These are phyloP conservation scores for Orthonychiurus folsomi DNA, from an alignment of 2,888 invertebrate genomes.

Conservation along the genomic window DNA sequence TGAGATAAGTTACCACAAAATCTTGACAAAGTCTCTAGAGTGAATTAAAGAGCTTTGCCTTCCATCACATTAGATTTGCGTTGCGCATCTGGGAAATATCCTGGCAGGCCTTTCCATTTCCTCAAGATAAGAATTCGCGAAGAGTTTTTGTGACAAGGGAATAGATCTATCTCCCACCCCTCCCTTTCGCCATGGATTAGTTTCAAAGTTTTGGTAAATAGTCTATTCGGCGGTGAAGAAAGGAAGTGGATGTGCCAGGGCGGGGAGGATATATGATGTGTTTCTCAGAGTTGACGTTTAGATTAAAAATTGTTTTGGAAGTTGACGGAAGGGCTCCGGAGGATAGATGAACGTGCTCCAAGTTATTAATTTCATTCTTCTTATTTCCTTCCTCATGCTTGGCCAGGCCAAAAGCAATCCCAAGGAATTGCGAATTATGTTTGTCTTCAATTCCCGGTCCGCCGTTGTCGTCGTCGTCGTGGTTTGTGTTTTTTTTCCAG, in stretches of 20 bases:
- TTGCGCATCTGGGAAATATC: too few relatives aligned
- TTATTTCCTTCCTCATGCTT: background rate
- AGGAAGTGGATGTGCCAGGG: background rate
- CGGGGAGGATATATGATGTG: background rate
- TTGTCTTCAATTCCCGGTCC: background rate
- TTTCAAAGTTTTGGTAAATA: background rate
- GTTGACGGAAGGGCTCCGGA: background rate
- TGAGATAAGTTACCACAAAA: too few relatives aligned
- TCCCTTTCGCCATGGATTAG: background rate
- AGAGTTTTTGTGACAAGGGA: too few relatives aligned
- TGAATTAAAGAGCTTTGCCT: background rate
- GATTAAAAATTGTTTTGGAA: background rate
- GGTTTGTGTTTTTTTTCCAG: too few relatives aligned
- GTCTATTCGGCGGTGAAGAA: background rate
- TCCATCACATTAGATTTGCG: too few relatives aligned
- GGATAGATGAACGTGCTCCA: background rate
- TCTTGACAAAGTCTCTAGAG: too few relatives aligned
- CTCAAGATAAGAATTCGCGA: too few relatives aligned
- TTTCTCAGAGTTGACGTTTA: background rate
- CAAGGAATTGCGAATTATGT: background rate
- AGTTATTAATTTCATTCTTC: constrained; percentile 1
- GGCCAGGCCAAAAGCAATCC: background rate
- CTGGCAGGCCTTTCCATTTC: too few relatives aligned
- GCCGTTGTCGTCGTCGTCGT: too few relatives aligned
- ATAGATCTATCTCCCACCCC: too few relatives aligned